Conservation (phyloP, 2,888 invertebrate species). For the Papilio protenor region DNA sequence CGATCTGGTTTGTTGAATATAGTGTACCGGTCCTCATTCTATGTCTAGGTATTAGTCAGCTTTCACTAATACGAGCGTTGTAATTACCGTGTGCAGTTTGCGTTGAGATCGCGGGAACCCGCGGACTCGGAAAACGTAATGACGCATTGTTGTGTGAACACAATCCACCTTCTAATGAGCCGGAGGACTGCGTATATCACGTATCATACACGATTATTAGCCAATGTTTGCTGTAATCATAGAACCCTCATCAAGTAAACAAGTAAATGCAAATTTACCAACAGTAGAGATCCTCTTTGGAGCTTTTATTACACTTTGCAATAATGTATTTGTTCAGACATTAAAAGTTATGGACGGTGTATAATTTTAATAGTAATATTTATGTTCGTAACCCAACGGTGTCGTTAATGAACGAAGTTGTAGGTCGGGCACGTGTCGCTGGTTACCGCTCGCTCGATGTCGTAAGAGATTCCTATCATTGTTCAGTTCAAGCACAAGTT, state of each 20-base stretch:
- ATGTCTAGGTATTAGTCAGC: conserved; percentile 59
- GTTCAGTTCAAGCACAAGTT: conserved; percentile 28
- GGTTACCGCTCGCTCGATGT: conserved; percentile 5
- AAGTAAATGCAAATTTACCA: conserved; percentile 10
- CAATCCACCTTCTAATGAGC: conserved; percentile 64
- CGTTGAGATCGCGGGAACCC: conserved; percentile 66
- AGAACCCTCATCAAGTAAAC: conserved; percentile 29
- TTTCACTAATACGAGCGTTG: conserved; percentile 65
- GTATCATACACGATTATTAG: conserved; percentile 43
- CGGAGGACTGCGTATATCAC: conserved; percentile 49
- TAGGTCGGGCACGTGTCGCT: conserved; percentile 32
- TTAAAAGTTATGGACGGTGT: neutral
- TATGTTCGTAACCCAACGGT: conserved; percentile 18
- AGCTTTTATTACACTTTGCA: conserved; percentile 1
- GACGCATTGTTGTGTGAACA: conserved; percentile 68
- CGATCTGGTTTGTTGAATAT: conserved; percentile 39
- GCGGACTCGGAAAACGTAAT: conserved; percentile 60
- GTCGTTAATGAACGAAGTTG: conserved; percentile 30
- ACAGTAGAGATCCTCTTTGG: neutral
- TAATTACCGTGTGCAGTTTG: conserved; percentile 63
- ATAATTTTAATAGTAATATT: conserved; percentile 14
- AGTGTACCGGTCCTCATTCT: conserved; percentile 56
- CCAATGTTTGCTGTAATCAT: conserved; percentile 41
- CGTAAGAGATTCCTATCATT: conserved; percentile 36
- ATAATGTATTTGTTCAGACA: neutral